These are phyloP conservation scores for Leucoptera coffeella DNA, from an alignment of 2,888 invertebrate species.

Conservation along the genomic window DNA sequence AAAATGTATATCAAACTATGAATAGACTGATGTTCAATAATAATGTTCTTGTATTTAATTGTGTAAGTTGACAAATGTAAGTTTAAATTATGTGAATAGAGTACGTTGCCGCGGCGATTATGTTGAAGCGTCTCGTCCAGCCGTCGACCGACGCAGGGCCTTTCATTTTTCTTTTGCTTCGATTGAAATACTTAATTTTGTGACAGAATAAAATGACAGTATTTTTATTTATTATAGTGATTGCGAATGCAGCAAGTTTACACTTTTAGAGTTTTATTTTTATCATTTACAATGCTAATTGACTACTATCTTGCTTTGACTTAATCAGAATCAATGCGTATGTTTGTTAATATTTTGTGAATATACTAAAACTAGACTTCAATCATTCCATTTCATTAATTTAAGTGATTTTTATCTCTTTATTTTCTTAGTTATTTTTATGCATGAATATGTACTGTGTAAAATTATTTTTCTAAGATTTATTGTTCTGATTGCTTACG, in stretches of 20 bases:
- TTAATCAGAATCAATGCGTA: too few species aligned
- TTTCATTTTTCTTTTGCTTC: constrained; percentile 55
- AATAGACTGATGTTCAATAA: constrained; percentile 53
- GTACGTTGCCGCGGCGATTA: constrained; percentile 17
- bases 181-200: constrained; percentile 21
- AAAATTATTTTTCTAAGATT: too few species aligned
- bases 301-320: too few species aligned
- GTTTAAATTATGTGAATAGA: constrained; percentile 41
- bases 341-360: constrained; percentile 31
- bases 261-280: constrained; percentile 28
- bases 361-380: constrained; percentile 42
- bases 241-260: too few species aligned
- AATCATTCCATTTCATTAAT: constrained; percentile 46
- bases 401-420: constrained; percentile 18
- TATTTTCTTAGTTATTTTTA: constrained; percentile 18
- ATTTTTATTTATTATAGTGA: constrained; percentile 43
- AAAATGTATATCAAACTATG: constrained; percentile 46
- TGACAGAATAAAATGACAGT: constrained; percentile 36
- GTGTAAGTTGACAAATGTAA: constrained; percentile 48
- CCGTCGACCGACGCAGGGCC: too few species aligned
- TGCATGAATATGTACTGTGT: too few species aligned
- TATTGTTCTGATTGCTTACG: too few species aligned
- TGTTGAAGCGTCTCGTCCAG: too few species aligned
- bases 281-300: constrained; percentile 23
- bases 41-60: constrained; percentile 49